These are phyloP conservation scores for Phoronis australis DNA, from an alignment of 2,888 invertebrate species.

Conservation along the genomic window DNA sequence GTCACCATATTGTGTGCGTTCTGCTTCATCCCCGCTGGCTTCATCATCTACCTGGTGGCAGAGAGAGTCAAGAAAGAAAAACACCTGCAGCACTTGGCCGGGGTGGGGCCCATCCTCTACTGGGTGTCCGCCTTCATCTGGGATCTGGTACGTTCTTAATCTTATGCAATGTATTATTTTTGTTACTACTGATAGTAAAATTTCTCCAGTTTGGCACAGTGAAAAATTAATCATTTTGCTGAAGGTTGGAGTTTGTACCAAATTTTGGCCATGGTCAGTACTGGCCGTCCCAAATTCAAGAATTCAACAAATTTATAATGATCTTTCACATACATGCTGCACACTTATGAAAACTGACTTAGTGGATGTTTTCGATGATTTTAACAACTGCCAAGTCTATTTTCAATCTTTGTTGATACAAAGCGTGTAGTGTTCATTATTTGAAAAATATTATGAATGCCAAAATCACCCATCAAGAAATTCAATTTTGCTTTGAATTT, in stretches of 20 bases:
- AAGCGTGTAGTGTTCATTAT: too few species aligned
- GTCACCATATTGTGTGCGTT: conserved; percentile 52
- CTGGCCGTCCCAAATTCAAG: neutral
- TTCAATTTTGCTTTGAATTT: too few species aligned
- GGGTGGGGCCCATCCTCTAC: conserved; percentile 42
- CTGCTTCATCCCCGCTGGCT: conserved; percentile 51
- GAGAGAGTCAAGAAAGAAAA: conserved; percentile 50
- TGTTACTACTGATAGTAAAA: neutral
- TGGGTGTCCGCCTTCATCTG: conserved; percentile 41
- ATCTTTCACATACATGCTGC: neutral
- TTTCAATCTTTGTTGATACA: too few species aligned
- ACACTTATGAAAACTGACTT: too few species aligned
- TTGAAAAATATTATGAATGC: too few species aligned
- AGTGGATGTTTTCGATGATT: too few species aligned
- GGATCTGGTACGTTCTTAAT: conserved; percentile 34
- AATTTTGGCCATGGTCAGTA: neutral
- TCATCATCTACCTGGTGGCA: conserved; percentile 46
- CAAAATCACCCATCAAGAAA: too few species aligned
- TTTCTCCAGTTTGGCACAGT: too few species aligned
- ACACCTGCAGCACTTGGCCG: conserved; percentile 49
- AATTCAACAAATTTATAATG: neutral
- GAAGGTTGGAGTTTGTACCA: neutral
- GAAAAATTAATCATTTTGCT: neutral
- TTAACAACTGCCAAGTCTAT: too few species aligned
- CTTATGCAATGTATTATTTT: neutral